Conservation (phyloP, 2,888 invertebrate genomes). For the Drosophila pegasa region DNA sequence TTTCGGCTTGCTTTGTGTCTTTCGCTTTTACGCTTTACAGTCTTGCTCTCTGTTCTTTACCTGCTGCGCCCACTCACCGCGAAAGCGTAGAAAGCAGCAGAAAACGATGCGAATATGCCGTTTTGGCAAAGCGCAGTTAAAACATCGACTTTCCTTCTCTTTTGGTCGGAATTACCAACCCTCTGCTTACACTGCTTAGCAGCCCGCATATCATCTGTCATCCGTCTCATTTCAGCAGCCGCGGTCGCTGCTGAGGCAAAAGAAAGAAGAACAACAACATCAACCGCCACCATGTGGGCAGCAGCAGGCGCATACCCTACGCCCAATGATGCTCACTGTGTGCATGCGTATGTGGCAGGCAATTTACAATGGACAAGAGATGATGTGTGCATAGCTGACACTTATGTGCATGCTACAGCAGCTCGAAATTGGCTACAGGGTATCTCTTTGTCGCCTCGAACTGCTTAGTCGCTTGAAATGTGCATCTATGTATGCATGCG, state of each 20-base stretch:
- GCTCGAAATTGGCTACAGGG: not conserved
- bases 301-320: constrained; percentile 5
- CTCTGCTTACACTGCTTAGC: not conserved
- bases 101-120: constrained; percentile 12
- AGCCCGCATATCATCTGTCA: constrained; percentile 40
- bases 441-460: not conserved
- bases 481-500: constrained; percentile 4
- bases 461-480: constrained; percentile 1
- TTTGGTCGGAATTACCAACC: constrained; percentile 14
- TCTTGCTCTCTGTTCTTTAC: constrained; percentile 18
- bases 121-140: constrained; percentile 27
- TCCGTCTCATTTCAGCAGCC: constrained; percentile 1
- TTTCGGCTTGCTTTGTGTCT: constrained; percentile 37
- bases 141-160: constrained; percentile 16
- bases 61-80: constrained; percentile 14
- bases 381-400: not conserved
- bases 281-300: constrained; percentile 25
- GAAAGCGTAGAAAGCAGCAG: constrained; percentile 36
- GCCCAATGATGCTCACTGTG: not conserved
- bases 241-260: not conserved
- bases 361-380: not conserved
- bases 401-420: not conserved
- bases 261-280: not conserved
- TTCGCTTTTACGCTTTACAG: constrained; percentile 36
- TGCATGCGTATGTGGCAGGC: not conserved